Percentiles rank a stretch among this genome's conserved stretches.
Evolutionary conservation across 2,797 vertebrate species (phyloP).

Genomic region (Sebastes glaucus): DNA sequence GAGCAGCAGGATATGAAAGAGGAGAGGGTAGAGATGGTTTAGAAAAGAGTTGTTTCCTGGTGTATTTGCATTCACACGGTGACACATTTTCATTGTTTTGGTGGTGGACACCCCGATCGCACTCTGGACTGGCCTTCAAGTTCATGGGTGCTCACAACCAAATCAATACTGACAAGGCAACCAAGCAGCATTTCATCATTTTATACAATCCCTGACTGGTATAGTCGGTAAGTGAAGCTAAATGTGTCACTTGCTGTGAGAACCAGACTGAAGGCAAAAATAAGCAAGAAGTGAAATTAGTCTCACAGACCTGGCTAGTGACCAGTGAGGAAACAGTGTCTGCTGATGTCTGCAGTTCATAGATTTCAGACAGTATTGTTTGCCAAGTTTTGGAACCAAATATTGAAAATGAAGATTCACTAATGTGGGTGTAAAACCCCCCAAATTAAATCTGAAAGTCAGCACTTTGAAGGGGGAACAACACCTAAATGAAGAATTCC

Average conservation of each 20-base stretch:
- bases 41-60: conserved; percentile 37
- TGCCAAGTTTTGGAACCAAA: background rate
- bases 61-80: conserved; percentile 13
- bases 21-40: conserved; percentile 4
- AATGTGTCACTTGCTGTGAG: background rate
- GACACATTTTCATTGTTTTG: conserved; percentile 43
- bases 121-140: background rate
- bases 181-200: background rate
- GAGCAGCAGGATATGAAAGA: conserved; percentile 42
- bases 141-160: background rate
- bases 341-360: too few species aligned
- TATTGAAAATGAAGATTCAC: background rate
- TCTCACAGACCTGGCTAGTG: background rate
- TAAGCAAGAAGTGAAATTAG: background rate
- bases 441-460: background rate
- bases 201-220: background rate
- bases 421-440: background rate
- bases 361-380: background rate
- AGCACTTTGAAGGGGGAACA: background rate
- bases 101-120: background rate
- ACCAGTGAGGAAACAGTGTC: background rate
- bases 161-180: background rate
- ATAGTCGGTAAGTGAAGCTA: background rate
- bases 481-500: too few species aligned
- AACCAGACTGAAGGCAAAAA: background rate